Percentiles rank a stretch among this genome's conserved stretches.
Conservation (phyloP, 2,113 vertebrate species). For the Chionodraco myersi region DNA sequence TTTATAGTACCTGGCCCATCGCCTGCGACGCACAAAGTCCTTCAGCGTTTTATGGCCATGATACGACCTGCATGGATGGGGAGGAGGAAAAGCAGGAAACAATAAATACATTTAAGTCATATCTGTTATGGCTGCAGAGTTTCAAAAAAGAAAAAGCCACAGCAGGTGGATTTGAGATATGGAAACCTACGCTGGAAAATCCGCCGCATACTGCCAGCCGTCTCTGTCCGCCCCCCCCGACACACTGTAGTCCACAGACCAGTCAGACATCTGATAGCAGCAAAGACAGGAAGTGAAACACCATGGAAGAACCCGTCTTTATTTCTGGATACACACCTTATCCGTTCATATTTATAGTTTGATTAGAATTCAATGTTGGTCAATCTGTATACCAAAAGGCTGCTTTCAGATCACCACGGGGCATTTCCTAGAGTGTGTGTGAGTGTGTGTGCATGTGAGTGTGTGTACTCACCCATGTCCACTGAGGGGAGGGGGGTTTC, state of each 20-base stretch:
- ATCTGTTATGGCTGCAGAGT: neutral
- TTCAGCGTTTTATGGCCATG: conserved; percentile 96
- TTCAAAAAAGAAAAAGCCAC: neutral
- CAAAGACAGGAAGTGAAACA: conserved; percentile 10
- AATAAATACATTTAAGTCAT: neutral
- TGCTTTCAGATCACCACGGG: conserved; percentile 8
- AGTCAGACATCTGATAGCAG: conserved; percentile 89
- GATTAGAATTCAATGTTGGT: neutral
- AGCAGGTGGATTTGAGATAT: neutral
- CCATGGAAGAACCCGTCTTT: neutral
- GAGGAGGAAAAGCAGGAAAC: conserved; percentile 8
- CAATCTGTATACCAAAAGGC: no score
- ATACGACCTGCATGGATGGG: conserved; percentile 86
- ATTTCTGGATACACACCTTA: neutral
- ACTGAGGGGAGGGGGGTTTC: conserved; percentile 93
- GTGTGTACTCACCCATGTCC: conserved; percentile 90
- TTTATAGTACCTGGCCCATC: conserved; percentile 92
- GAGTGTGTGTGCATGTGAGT: conserved; percentile 17
- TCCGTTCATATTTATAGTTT: neutral
- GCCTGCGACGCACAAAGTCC: conserved; percentile 95
- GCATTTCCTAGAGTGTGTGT: neutral
- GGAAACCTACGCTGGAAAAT: conserved; percentile 93
- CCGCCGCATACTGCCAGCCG: conserved; percentile 97
- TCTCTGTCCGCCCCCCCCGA: conserved; percentile 90
- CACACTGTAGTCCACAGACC: conserved; percentile 90